phyloP scores from a whole-genome alignment of 2,113 vertebrate species.

The Chamaetylas fuelleborni region DNA sequence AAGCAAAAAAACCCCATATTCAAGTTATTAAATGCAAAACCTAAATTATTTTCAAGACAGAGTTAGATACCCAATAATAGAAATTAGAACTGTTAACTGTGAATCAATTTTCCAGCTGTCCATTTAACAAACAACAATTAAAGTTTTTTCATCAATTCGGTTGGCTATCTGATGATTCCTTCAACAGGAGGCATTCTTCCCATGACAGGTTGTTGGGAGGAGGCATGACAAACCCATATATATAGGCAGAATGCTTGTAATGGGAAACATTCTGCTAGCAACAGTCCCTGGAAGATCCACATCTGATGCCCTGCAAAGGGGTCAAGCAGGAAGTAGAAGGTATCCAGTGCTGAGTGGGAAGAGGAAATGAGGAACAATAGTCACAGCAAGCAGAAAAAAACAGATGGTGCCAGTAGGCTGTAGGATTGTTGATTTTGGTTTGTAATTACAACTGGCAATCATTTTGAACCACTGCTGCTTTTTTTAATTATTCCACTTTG shows the following conservation, averaged over 20 bases:
- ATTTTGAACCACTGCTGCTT: not conserved
- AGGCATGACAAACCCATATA: not conserved
- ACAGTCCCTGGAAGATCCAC: not conserved
- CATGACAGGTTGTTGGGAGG: not conserved
- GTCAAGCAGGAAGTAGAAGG: not conserved
- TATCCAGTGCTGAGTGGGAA: not conserved
- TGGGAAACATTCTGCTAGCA: not conserved
- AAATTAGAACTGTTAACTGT: not conserved
- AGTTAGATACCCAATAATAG: not conserved
- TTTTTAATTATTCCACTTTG: constrained; percentile 35
- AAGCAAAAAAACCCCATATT: not conserved
- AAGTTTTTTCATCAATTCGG: not conserved
- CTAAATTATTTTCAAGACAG: not conserved
- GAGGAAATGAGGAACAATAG: not conserved
- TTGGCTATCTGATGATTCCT: not conserved
- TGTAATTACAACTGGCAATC: constrained; percentile 17
- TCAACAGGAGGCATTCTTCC: not conserved
- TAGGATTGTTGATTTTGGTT: constrained; percentile 25
- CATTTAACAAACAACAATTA: not conserved
- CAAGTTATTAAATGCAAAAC: constrained; percentile 15
- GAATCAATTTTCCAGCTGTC: constrained; percentile 14
- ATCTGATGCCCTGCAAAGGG: not conserved
- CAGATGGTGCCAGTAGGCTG: not conserved
- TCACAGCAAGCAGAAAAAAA: not conserved
- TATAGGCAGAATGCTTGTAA: not conserved